Base-by-base conservation (phyloP, 2,113 vertebrate genomes). In the Gyps fulvus region DNA sequence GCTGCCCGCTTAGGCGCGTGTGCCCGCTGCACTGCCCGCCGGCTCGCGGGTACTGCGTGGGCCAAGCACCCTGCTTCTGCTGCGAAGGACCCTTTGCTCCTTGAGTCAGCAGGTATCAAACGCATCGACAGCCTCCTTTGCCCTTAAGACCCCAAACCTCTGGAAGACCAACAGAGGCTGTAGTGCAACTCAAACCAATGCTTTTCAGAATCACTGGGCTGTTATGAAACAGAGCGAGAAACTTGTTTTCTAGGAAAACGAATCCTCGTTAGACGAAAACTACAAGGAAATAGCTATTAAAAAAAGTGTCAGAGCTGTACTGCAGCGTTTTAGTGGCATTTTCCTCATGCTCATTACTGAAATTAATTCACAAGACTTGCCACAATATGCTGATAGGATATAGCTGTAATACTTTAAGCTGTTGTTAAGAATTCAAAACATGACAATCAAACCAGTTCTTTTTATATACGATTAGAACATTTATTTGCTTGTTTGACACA, bases 371-470 rank as follows among this genome's bases (percentile, higher is more conserved):
- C 73, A 94, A 96, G 83, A 67, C 69, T 93, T 95, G 70, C 58
- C 87, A 96, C 73, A 85, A 89, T 89, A 95, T 81, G 87, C 65
- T 90, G 82, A 88, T 73, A 94, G 90, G 84, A 83, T 91, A 91
- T 59, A 66, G 77, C 63, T 94, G 54, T 83, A 95, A 95, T 90
- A 93, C 50, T 63, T 83, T 89, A 87, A 95, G 87, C 80, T 91
- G 90, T 29, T 92, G 82, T 86, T 95, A 95, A 88, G 91, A 96
- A 88, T 95, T 96, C 88, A 82, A 92, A 97, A 96, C 89, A 93
- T 84, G 93, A 94, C 89, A 93, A 94, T 90, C 86, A 95, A 95
- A 96, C 88, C 22, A 85, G 76, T 87, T 87, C 72, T 90, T 70
- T 80, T 89, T 82, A 93, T 83, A 87, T 71, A 78, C 2, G 54